Conservation (phyloP, 64 coral and sea anemone genomes). For the Montipora cactus region DNA sequence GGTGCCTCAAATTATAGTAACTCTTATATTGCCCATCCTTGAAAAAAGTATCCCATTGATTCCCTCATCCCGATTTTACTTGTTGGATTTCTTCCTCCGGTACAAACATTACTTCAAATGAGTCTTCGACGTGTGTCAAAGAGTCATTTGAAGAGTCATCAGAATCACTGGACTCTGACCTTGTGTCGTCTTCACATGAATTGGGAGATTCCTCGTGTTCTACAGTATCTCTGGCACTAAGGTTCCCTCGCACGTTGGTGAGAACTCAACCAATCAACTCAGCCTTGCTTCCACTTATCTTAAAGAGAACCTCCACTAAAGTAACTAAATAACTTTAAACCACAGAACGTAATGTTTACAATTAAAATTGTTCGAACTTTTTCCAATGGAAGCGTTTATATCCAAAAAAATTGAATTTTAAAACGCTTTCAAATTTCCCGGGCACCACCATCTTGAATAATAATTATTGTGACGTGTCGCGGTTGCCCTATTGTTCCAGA, state of each 20-base stretch:
- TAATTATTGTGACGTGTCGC: too few relatives aligned
- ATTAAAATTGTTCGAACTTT: too few relatives aligned
- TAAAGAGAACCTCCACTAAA: background rate
- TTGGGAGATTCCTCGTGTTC: background rate
- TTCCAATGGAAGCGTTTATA: too few relatives aligned
- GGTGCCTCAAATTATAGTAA: too few relatives aligned
- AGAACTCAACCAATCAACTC: background rate
- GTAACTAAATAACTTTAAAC: too few relatives aligned
- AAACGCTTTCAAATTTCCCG: too few relatives aligned
- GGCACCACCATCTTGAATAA: too few relatives aligned
- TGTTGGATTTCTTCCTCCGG: background rate
- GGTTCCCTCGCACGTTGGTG: background rate
- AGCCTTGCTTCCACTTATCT: background rate
- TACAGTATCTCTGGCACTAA: background rate
- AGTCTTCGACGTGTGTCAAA: background rate
- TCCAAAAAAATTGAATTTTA: too few relatives aligned
- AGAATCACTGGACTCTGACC: background rate
- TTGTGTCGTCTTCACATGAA: background rate
- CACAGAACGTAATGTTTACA: too few relatives aligned
- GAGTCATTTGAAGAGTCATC: background rate
- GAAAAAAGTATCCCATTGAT: background rate
- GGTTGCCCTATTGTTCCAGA: too few relatives aligned
- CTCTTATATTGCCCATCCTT: background rate
- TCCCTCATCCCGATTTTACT: background rate
- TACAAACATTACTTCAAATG: background rate